Percentiles rank a stretch among this genome's conserved stretches.
Conservation (phyloP, 2,113 vertebrate species). For the Dicaeum eximium region DNA sequence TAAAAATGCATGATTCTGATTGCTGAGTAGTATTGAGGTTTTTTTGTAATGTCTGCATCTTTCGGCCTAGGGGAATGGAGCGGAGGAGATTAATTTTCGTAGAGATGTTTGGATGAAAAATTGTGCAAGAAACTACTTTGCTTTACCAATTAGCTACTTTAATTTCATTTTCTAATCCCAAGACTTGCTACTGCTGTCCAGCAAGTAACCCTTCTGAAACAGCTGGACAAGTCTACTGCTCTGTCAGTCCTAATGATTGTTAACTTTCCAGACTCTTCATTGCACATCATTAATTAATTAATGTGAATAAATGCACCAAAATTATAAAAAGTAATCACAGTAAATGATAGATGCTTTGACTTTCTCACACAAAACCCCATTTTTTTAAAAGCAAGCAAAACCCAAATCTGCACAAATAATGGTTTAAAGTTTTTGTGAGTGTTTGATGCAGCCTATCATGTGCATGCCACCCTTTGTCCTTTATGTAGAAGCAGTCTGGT, state of each 20-base stretch:
- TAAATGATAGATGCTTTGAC: not conserved
- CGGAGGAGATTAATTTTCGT: not conserved
- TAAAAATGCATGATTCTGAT: not conserved
- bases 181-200: not conserved
- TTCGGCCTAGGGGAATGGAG: not conserved
- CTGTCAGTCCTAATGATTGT: not conserved
- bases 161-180: not conserved
- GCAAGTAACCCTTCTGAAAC: not conserved
- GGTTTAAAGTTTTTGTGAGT: not conserved
- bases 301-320: not conserved
- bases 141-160: not conserved
- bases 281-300: not conserved
- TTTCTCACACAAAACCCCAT: not conserved
- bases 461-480: not conserved
- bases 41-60: not conserved
- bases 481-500: not conserved
- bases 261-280: not conserved
- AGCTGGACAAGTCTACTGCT: not conserved
- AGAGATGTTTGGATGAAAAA: not conserved
- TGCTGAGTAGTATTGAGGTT: not conserved
- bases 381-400: not conserved
- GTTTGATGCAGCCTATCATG: not conserved
- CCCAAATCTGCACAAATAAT: not conserved
- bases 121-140: not conserved
- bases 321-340: not conserved